These are phyloP conservation scores for Asobara japonica DNA, from an alignment of 1,140 invertebrate genomes.

Conservation along the genomic window DNA sequence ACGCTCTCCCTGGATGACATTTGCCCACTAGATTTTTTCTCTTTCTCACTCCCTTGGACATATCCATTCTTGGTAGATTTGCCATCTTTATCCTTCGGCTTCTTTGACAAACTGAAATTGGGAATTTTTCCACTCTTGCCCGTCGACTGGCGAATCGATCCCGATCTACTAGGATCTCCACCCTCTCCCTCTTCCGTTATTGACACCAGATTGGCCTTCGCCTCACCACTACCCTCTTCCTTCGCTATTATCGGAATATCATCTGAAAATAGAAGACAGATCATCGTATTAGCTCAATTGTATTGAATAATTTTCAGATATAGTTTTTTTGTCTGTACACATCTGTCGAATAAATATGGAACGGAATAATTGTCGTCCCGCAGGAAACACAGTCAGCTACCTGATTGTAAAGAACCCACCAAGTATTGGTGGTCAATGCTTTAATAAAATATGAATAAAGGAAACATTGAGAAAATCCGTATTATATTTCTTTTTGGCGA, in stretches of 20 bases:
- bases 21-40: slow-evolving; percentile 53
- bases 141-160: slow-evolving; percentile 55
- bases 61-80: slow-evolving; percentile 54
- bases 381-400: too few species aligned
- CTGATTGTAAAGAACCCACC: too few species aligned
- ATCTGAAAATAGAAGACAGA: slow-evolving; percentile 47
- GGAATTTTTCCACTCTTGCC: slow-evolving; percentile 47
- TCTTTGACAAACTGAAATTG: slow-evolving; percentile 54
- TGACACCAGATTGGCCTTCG: slow-evolving; percentile 57
- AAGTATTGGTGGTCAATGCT: too few species aligned
- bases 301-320: too few species aligned
- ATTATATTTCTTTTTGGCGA: too few species aligned
- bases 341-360: neutral
- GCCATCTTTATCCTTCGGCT: slow-evolving; percentile 53
- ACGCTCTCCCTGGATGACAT: slow-evolving; percentile 49
- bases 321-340: neutral
- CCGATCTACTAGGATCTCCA: slow-evolving; percentile 46
- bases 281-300: neutral
- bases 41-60: slow-evolving; percentile 47
- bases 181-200: slow-evolving; percentile 58
- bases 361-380: too few species aligned
- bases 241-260: slow-evolving; percentile 61
- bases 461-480: too few species aligned
- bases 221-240: slow-evolving; percentile 52
- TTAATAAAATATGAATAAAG: too few species aligned